Conservation (phyloP, 2,888 invertebrate genomes). For the Coenonympha arcania region DNA sequence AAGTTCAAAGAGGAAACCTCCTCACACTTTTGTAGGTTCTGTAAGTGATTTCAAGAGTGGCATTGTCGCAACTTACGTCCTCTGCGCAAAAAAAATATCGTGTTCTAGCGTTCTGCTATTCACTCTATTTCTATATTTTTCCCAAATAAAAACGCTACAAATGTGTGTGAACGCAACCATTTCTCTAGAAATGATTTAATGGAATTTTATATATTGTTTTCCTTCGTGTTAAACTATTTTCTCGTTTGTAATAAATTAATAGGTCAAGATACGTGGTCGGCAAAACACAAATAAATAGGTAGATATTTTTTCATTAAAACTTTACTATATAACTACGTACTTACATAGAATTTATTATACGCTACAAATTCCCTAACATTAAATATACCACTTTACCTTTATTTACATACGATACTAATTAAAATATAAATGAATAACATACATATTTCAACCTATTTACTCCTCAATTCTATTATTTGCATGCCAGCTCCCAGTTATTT, state of each 20-base stretch:
- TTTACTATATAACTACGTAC: no score
- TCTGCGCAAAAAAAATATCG: slow-evolving; percentile 3
- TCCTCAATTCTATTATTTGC: neutral
- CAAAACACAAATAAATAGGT: no score
- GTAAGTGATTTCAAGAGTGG: slow-evolving; percentile 23
- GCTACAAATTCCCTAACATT: neutral
- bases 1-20: neutral
- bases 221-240: neutral
- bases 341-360: neutral
- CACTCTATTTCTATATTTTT: neutral
- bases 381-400: no score
- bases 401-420: no score
- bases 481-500: neutral
- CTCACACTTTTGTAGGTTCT: slow-evolving; percentile 22
- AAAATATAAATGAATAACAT: no score
- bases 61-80: slow-evolving; percentile 21
- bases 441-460: no score
- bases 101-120: neutral
- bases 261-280: neutral
- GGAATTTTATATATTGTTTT: neutral
- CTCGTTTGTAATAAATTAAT: neutral
- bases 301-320: no score
- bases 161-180: neutral
- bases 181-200: neutral
- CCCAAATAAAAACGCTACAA: neutral